Percentiles rank a stretch among this genome's conserved stretches.
phyloP scores from a whole-genome alignment of 2,113 vertebrate species.

The Eublepharis macularius region DNA sequence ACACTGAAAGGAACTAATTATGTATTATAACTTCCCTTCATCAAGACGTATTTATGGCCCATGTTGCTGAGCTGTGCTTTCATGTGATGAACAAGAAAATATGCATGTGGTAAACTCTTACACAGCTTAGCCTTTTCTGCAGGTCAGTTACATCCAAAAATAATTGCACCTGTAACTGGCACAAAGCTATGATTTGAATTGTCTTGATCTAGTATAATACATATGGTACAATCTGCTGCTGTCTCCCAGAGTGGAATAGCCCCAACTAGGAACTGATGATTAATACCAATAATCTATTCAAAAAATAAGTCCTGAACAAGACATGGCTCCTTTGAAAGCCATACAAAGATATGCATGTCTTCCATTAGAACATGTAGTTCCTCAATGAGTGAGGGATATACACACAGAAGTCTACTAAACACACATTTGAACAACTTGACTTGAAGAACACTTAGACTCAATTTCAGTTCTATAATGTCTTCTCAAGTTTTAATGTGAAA shows the following conservation, averaged over 20 bases:
- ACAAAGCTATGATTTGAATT: background rate
- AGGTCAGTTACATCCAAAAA: background rate
- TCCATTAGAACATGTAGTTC: background rate
- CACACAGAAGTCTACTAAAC: too few species aligned
- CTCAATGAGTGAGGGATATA: background rate
- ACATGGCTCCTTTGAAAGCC: too few species aligned
- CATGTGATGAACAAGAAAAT: background rate
- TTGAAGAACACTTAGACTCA: too few species aligned
- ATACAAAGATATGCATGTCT: background rate
- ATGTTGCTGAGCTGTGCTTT: too few species aligned
- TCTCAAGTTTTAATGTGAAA: background rate
- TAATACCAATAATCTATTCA: background rate
- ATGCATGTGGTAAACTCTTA: background rate
- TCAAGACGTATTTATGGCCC: too few species aligned
- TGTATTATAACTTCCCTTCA: too few species aligned
- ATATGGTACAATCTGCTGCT: background rate
- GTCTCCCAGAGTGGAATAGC: background rate
- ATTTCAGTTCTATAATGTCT: background rate
- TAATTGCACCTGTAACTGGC: background rate
- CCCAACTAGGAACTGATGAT: background rate
- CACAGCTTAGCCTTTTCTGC: rapidly evolving
- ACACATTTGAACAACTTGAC: background rate
- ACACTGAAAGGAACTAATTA: too few species aligned
- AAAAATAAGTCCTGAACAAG: background rate
- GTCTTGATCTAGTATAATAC: background rate